These are phyloP conservation scores for Masticophis lateralis DNA, from an alignment of 2,797 vertebrate genomes.

Conservation along the genomic window DNA sequence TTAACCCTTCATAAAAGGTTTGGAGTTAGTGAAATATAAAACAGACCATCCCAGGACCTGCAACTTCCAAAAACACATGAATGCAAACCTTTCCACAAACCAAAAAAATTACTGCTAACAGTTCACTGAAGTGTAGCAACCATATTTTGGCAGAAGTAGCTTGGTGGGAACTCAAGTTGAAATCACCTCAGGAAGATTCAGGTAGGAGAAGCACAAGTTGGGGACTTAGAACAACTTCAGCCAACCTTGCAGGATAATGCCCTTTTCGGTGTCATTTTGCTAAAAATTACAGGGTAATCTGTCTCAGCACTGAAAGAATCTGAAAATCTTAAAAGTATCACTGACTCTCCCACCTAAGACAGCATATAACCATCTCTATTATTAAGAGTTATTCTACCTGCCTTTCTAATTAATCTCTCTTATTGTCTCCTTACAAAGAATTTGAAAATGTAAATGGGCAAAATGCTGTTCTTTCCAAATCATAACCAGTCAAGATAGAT, in stretches of 20 bases:
- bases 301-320: not conserved
- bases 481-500: not conserved
- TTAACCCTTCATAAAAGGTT: conserved; percentile 53
- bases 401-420: not conserved
- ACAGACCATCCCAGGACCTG: conserved; percentile 31
- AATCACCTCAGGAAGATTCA: not conserved
- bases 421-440: not conserved
- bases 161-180: not conserved
- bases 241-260: not conserved
- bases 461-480: not conserved
- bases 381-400: not conserved
- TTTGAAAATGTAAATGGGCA: not conserved
- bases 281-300: not conserved
- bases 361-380: not conserved
- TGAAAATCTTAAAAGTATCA: not conserved
- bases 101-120: not conserved
- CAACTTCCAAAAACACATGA: conserved; percentile 41
- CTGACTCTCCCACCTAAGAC: not conserved
- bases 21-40: conserved; percentile 8
- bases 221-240: not conserved
- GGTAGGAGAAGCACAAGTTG: not conserved
- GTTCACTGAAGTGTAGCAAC: not conserved
- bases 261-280: not conserved
- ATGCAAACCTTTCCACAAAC: conserved; percentile 40
- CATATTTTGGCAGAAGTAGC: not conserved